A percentile compares a stretch with the other conserved stretches of the same genome.
Evolutionary conservation across 1,140 invertebrate genomes (phyloP).

Genomic region (Sarcophaga bullata): DNA sequence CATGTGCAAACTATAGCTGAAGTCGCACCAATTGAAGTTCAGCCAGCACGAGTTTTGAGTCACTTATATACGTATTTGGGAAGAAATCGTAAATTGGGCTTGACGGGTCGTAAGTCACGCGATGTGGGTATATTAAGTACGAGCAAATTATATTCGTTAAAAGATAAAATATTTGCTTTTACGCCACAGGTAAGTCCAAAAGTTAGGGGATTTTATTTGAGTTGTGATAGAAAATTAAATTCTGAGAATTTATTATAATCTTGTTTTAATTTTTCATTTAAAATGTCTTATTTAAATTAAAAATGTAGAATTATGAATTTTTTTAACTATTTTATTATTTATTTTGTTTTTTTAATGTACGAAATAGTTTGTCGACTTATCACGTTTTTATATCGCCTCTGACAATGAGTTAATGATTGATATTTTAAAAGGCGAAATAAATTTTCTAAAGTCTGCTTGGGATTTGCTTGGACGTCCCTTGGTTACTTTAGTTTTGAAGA

Average conservation of each 20-base stretch:
- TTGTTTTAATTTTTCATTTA: constrained; percentile 17
- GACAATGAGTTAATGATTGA: constrained; percentile 97
- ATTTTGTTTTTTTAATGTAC: constrained; percentile 48
- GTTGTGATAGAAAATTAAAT: no score
- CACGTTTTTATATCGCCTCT: constrained; percentile 95
- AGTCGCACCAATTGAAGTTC: constrained; percentile 94
- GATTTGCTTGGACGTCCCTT: constrained; percentile 91
- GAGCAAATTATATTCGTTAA: constrained; percentile 97
- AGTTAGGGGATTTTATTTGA: constrained; percentile 41
- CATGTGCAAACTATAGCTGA: constrained; percentile 94
- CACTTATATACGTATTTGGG: constrained; percentile 95
- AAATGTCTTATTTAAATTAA: constrained; percentile 27
- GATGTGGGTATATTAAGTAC: constrained; percentile 98
- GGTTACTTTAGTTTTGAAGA: constrained; percentile 88
- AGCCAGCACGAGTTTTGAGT: constrained; percentile 92
- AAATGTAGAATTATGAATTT: no score
- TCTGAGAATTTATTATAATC: not conserved
- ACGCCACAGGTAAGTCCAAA: constrained; percentile 91
- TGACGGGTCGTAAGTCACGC: constrained; percentile 92
- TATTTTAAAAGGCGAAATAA: constrained; percentile 95
- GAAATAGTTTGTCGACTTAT: constrained; percentile 92
- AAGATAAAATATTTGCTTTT: constrained; percentile 97
- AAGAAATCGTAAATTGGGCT: constrained; percentile 90
- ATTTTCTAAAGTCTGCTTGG: constrained; percentile 96
- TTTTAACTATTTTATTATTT: constrained; percentile 26